Conservation (phyloP, 2,113 vertebrate species). For the Poeciliopsis prolifica region DNA sequence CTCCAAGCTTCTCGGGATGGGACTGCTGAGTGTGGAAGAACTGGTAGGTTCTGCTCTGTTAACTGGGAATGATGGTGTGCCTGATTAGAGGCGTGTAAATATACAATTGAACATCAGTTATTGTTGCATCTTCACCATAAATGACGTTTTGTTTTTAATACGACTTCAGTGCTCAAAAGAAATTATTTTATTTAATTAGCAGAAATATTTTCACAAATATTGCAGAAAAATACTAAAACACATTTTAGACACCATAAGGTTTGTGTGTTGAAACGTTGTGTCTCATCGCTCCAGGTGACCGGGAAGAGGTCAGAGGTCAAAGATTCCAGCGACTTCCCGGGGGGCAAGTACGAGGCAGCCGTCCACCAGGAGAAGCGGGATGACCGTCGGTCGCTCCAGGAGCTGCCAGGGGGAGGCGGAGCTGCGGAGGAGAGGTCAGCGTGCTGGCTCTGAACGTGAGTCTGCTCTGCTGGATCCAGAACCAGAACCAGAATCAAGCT, state of each 20-base stretch:
- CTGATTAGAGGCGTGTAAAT: not conserved
- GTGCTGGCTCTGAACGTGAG: conserved; percentile 64
- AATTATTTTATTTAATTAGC: not conserved
- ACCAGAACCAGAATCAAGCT: not conserved
- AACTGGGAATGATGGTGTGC: not conserved
- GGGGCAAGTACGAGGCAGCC: conserved; percentile 86
- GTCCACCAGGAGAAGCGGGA: conserved; percentile 88
- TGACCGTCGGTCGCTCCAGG: conserved; percentile 76
- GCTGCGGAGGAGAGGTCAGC: conserved; percentile 62
- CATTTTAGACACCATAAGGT: not conserved
- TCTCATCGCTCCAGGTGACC: conserved; percentile 81
- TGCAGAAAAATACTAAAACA: not conserved
- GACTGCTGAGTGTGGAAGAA: conserved; percentile 87
- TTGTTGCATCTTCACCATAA: not conserved
- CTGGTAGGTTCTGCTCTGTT: conserved; percentile 81
- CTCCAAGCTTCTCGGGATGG: conserved; percentile 71
- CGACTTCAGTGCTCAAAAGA: not conserved
- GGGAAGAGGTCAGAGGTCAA: conserved; percentile 81
- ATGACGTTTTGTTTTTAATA: not conserved
- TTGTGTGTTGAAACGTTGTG: not conserved
- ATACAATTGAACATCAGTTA: not conserved
- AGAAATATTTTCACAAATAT: not conserved
- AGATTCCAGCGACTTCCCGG: conserved; percentile 78
- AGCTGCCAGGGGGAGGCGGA: conserved; percentile 14
- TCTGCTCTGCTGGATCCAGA: not conserved